Conservation (phyloP, 2,888 invertebrate genomes). For the Drosophila monieri region DNA sequence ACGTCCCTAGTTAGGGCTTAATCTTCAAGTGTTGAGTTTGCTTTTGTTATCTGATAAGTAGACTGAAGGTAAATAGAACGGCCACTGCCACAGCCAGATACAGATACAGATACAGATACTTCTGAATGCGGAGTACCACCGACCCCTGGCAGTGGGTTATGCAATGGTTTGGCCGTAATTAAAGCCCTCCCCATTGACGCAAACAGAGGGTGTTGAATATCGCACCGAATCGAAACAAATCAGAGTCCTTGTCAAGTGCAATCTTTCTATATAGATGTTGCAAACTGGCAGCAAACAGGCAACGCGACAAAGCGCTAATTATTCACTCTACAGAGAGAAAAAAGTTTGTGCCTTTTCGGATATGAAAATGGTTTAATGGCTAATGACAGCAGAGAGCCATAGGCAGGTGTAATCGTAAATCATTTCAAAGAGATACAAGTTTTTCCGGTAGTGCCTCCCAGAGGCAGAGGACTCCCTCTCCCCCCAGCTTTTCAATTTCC, state of each 20-base stretch:
- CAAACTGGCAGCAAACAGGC: constrained; percentile 55
- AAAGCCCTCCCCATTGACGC: constrained; percentile 46
- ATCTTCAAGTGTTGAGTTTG: constrained; percentile 54
- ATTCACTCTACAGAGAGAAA: constrained; percentile 17
- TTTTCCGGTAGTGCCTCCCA: neutral
- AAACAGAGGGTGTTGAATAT: constrained; percentile 46
- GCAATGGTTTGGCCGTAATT: constrained; percentile 34
- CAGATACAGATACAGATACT: constrained; percentile 33
- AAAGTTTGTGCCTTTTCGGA: neutral
- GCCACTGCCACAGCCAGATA: constrained; percentile 30
- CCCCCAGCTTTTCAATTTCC: neutral
- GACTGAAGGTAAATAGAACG: constrained; percentile 40
- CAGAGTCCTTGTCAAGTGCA: constrained; percentile 38
- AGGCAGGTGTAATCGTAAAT: too few relatives aligned
- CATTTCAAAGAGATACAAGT: neutral
- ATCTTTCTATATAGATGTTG: constrained; percentile 25
- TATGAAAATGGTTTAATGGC: neutral
- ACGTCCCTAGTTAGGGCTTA: constrained; percentile 25
- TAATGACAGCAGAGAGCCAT: neutral
- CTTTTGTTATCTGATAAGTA: constrained; percentile 51
- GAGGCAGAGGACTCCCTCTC: constrained; percentile 18
- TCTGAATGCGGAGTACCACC: constrained; percentile 9
- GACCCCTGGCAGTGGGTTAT: constrained; percentile 35
- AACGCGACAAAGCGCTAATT: constrained; percentile 50
- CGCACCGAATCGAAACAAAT: constrained; percentile 41